Conservation (phyloP, 2,797 vertebrate species). For the Buceros bicornis region DNA sequence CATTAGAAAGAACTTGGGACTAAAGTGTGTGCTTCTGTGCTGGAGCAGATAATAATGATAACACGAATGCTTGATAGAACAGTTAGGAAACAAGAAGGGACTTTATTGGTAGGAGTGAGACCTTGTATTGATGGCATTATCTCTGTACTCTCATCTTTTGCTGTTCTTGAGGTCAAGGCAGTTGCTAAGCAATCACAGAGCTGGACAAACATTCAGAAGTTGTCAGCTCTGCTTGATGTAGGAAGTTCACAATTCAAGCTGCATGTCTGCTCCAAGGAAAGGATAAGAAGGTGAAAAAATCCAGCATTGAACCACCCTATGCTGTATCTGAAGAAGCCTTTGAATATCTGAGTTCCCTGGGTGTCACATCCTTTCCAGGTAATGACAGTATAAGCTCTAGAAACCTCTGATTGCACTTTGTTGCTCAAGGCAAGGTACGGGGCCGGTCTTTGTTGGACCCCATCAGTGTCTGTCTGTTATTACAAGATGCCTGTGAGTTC, state of each 20-base stretch:
- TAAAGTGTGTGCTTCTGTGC: fast-evolving
- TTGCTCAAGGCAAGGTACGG: background rate
- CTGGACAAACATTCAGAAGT: background rate
- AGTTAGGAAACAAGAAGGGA: background rate
- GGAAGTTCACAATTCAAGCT: background rate
- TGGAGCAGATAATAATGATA: background rate
- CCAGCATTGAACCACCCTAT: background rate
- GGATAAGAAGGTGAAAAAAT: background rate
- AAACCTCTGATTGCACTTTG: background rate
- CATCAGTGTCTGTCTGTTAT: background rate
- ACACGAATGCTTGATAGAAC: background rate
- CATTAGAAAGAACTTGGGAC: background rate
- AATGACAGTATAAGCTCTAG: background rate
- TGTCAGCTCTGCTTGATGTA: background rate
- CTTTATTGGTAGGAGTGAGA: background rate
- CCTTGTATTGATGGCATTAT: background rate
- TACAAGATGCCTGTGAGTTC: background rate
- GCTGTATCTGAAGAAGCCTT: background rate
- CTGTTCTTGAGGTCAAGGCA: background rate
- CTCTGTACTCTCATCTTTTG: background rate
- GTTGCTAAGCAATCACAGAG: background rate
- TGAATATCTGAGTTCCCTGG: background rate
- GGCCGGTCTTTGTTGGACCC: background rate
- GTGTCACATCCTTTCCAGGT: background rate
- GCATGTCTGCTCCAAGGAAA: background rate